These are phyloP conservation scores for Aulostomus chinensis DNA, from an alignment of 2,797 vertebrate genomes.

Conservation along the genomic window DNA sequence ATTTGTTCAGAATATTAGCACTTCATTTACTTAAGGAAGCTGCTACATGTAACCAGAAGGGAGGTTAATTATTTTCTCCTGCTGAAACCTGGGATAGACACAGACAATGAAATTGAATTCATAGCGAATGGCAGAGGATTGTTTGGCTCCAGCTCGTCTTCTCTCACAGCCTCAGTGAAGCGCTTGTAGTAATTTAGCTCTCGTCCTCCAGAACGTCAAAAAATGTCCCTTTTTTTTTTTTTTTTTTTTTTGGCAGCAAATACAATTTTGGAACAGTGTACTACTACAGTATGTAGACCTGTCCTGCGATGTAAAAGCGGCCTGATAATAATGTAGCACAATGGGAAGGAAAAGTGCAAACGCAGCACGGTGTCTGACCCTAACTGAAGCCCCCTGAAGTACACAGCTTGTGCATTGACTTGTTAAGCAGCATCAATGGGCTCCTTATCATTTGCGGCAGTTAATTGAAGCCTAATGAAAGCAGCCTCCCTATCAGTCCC, in stretches of 20 bases:
- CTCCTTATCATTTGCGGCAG: conserved; percentile 32
- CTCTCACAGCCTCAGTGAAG: conserved; percentile 10
- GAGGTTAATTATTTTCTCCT: conserved; percentile 53
- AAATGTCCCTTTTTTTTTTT: conserved; percentile 26
- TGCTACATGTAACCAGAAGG: conserved; percentile 44
- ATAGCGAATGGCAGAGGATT: conserved; percentile 28
- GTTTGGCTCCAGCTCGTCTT: conserved; percentile 34
- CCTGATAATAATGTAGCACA: background rate
- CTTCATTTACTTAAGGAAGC: conserved; percentile 66
- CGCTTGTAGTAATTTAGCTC: conserved; percentile 31
- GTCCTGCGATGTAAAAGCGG: conserved; percentile 3
- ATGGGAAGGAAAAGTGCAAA: conserved; percentile 1
- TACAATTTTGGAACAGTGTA: conserved; percentile 20
- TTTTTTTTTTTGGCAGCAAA: too few species aligned
- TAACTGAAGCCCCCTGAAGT: conserved; percentile 5
- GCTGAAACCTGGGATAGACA: conserved; percentile 30
- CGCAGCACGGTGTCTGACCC: conserved; percentile 7
- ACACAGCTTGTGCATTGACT: conserved; percentile 26
- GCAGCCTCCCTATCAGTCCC: conserved; percentile 15
- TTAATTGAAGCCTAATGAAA: conserved; percentile 51
- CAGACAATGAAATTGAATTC: conserved; percentile 33
- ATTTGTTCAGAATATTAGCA: conserved; percentile 52
- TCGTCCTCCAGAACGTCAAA: conserved; percentile 25
- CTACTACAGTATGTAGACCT: conserved; percentile 10
- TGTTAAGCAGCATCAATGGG: conserved; percentile 38